Percentiles rank a stretch among this genome's conserved stretches.
Conservation (phyloP, 2,888 invertebrate species). For the Dexiosoma caninum region DNA sequence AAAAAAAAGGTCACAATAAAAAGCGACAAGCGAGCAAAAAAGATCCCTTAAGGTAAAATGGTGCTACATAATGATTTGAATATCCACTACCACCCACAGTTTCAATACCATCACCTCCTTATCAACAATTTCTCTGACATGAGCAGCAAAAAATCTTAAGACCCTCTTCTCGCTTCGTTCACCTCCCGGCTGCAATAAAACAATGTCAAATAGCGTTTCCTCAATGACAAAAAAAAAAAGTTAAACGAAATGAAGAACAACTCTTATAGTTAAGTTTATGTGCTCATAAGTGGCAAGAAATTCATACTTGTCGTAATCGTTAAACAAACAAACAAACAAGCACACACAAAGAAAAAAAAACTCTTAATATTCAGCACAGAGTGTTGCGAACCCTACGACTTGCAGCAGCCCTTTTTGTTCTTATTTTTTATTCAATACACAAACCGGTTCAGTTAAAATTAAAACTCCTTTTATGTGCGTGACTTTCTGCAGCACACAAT, state of each 20-base stretch:
- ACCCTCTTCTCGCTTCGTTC: constrained; percentile 15
- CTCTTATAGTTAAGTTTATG: constrained; percentile 11
- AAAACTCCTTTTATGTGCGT: too few relatives aligned
- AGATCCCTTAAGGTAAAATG: constrained; percentile 48
- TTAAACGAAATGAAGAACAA: constrained; percentile 3
- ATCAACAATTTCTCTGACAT: not conserved
- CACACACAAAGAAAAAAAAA: too few relatives aligned
- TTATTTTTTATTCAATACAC: not conserved
- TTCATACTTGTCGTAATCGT: constrained; percentile 29
- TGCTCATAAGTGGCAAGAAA: constrained; percentile 20
- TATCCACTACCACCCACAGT: not conserved
- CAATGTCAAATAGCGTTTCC: constrained; percentile 56
- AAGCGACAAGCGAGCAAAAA: not conserved
- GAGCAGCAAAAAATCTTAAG: constrained; percentile 45
- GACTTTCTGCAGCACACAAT: too few relatives aligned
- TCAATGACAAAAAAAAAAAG: constrained; percentile 41
- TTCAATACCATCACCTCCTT: not conserved
- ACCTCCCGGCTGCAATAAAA: constrained; percentile 60
- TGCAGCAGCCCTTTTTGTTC: not conserved
- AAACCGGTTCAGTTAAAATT: constrained; percentile 8
- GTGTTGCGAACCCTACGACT: constrained; percentile 36
- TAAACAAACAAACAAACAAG: not conserved
- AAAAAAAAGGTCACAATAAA: not conserved
- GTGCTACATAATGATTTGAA: constrained; percentile 1
- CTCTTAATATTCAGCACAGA: constrained; percentile 52